Evolutionary conservation across 2,888 invertebrate species (phyloP), one percentile per base, ranked within the genome.

Genomic region (Tuta absoluta): DNA sequence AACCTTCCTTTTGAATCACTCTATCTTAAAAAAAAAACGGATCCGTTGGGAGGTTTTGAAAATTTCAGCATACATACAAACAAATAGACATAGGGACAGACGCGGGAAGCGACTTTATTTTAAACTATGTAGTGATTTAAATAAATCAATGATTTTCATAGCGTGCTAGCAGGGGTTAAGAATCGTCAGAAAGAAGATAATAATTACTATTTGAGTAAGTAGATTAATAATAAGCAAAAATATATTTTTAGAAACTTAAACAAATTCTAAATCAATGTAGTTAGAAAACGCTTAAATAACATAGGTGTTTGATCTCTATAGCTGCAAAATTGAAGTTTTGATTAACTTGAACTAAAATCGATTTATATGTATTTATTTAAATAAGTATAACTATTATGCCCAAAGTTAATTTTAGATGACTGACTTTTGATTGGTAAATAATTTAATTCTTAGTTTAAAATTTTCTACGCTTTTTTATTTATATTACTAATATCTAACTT

Each of bases 401-500:
- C 28, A 57, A 57, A 33, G 57, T n/a, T 19, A 48, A 19, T 12
- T 45, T 63, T 57, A 41, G 45, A 38, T n/a, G 65, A 66, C 60
- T 57, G 57, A 57, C 37, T 61, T 66, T 14, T 53, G 4, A 41
- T 63, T 56, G 21, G 56, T 56, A 33, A 14, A 51, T 23, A 51
- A 45, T 49, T 37, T 57, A 38, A 57, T 24, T 19, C 8, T 49
- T 8, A 49, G 49, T 53, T 12, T 53, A 8, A 45, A 57, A 2
- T 64, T 64, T 57, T 48, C n/a, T 65, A 62, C 48, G 33, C 56
- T 62, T 64, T 62, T 41, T 33, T 56, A 56, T 67, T 56, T 66
- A 45, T 62, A 63, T 67, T 63, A 56, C 57, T 70, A 67, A 70
- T 63, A 64, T 56, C 28, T 56, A 28, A 33, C 56, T 33, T 56